Conservation (phyloP, 2,113 vertebrate genomes). For the Cyanoderma ruficeps region DNA sequence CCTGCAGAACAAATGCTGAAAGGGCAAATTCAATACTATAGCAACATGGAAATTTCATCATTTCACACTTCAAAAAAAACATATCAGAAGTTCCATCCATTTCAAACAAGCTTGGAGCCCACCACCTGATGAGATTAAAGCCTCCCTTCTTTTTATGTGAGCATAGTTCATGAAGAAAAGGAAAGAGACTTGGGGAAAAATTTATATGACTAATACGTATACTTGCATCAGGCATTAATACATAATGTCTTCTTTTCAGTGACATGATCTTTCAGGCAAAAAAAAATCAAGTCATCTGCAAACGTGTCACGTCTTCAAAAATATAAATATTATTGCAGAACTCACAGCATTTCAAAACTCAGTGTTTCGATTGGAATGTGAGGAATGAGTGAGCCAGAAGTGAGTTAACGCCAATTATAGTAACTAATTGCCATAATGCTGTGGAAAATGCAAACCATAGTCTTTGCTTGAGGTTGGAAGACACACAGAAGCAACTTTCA, state of each 20-base stretch:
- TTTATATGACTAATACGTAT: background rate
- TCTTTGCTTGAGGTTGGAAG: background rate
- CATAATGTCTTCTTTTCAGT: background rate
- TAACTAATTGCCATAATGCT: constrained; percentile 14
- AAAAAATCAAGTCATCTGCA: background rate
- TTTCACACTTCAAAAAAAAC: background rate
- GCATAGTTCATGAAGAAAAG: background rate
- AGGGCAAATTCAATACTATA: background rate
- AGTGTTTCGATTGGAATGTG: constrained; percentile 1
- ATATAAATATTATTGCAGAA: constrained; percentile 5
- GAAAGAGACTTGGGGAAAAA: background rate
- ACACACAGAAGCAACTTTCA: background rate
- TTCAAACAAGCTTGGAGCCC: constrained; percentile 17
- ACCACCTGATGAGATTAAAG: constrained; percentile 19
- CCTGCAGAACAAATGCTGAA: background rate
- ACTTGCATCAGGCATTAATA: background rate
- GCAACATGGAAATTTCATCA: background rate
- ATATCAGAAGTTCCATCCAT: background rate
- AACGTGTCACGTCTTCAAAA: background rate
- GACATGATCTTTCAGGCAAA: background rate
- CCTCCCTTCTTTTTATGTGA: background rate
- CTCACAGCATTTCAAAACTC: background rate
- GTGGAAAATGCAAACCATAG: background rate
- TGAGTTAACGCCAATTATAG: constrained; percentile 3
- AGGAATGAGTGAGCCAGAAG: background rate